A percentile compares a stretch with the other conserved stretches of the same genome.
These are phyloP conservation scores for Epinephelus moara DNA, from an alignment of 2,113 vertebrate genomes.

Conservation along the genomic window DNA sequence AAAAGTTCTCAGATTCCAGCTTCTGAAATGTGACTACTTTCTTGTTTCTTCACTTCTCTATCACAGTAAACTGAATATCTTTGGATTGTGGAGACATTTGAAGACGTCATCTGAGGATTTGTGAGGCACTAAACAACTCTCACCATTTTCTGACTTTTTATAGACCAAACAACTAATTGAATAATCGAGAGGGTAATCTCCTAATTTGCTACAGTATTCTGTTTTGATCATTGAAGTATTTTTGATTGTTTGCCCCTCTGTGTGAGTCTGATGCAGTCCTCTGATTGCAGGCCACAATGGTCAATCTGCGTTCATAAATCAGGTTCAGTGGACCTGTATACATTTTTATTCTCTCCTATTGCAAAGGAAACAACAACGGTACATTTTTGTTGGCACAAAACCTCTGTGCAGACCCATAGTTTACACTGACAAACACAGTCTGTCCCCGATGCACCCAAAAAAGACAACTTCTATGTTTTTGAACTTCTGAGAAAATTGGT, in stretches of 20 bases:
- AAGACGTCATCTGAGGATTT: too few relatives aligned
- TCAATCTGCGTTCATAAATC: not conserved
- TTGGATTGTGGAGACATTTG: too few relatives aligned
- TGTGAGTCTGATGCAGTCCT: not conserved
- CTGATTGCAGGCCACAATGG: not conserved
- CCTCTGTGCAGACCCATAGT: not conserved
- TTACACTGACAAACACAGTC: not conserved
- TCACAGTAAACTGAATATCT: too few relatives aligned
- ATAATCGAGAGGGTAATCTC: too few relatives aligned
- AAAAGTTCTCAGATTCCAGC: too few relatives aligned
- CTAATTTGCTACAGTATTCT: not conserved
- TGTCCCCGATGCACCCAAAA: not conserved
- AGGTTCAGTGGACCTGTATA: not conserved
- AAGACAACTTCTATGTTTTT: not conserved
- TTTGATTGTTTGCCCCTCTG: not conserved
- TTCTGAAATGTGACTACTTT: too few relatives aligned
- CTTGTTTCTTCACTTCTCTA: too few relatives aligned
- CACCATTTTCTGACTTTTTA: too few relatives aligned
- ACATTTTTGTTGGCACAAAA: not conserved
- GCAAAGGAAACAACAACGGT: not conserved
- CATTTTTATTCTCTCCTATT: not conserved
- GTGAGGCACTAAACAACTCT: too few relatives aligned
- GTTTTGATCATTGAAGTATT: not conserved
- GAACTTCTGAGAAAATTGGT: not conserved
- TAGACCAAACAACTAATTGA: too few relatives aligned